These are phyloP conservation scores for Rhabdophis nuchalis DNA, from an alignment of 2,797 vertebrate genomes.

Conservation along the genomic window DNA sequence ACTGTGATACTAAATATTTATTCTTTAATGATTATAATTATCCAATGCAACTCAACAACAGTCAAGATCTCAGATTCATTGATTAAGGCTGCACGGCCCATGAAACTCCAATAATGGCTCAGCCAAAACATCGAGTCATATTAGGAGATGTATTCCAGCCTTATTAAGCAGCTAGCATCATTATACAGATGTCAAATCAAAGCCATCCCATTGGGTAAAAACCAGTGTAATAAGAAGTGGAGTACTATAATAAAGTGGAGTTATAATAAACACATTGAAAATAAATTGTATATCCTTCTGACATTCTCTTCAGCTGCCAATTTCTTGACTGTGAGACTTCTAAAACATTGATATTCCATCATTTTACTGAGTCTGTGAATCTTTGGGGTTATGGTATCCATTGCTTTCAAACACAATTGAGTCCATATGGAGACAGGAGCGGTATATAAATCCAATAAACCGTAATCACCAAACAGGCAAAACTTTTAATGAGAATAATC, in stretches of 20 bases:
- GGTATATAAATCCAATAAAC: too few relatives aligned
- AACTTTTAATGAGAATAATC: not conserved
- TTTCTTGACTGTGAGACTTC: not conserved
- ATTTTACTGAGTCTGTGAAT: not conserved
- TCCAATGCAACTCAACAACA: not conserved
- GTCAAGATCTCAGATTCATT: not conserved
- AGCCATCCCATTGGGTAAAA: not conserved
- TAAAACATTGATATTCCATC: not conserved
- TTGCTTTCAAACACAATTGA: not conserved
- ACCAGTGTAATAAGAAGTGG: not conserved
- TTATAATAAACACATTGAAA: not conserved
- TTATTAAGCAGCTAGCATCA: not conserved
- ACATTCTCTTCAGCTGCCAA: not conserved
- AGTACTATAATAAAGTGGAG: too few relatives aligned
- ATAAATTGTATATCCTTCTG: not conserved
- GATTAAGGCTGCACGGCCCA: not conserved
- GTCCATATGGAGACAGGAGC: too few relatives aligned
- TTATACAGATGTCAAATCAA: not conserved
- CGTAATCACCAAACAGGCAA: not conserved
- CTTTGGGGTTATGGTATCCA: not conserved
- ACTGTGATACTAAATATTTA: not conserved
- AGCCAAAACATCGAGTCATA: not conserved
- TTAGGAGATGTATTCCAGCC: not conserved
- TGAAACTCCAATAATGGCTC: not conserved
- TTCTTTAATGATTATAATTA: not conserved